Base-by-base conservation (phyloP, 2,797 vertebrate species). In the Clarias pachynema region DNA sequence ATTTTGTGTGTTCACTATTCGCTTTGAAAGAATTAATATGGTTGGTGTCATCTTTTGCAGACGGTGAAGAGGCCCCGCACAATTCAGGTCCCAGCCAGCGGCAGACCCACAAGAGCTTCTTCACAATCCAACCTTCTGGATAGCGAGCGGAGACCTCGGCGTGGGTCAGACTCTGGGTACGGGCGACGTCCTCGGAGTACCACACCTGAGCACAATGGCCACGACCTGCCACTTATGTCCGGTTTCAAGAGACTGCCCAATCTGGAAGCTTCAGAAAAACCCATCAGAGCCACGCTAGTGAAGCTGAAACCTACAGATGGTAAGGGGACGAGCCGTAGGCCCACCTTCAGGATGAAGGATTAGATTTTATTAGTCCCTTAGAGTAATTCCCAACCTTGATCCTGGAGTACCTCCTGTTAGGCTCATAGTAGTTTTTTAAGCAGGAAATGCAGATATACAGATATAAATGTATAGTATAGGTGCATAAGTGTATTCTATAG, bases 21-120 rank as follows among this genome's bases (percentile, higher is more conserved):
- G 9, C 40, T 16, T 3, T 10, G 16, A 62, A 62, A 34, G 3
- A 31, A 40, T 31, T 29, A 16, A 69, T 26, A 56, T 20, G 0
- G 29, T 14, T 81, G 14, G 1, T 53, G 22, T 69, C 29, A 37
- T 73, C 57, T 82, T 80, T 77, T 86, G 0, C 89, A 99, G 98
- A 99, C 98, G 0, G 92, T 99, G 68, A 99, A 98, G 89, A 96
- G 98, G 2, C 95, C 94, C 0, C 96, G 95, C 37, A 98, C 93
- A 77, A 91, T 99, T 89, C 95, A 97, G 65, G 89, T 99, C 31
- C 97, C 97, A 0, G 85, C 66, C 0, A 91, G 93, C 82, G 92
- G 91, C 89, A 91, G 88, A 49, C 95, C 95, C 0, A 57, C 89
- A 0, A 91, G 95, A 2, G 92, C 95, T 0, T 88, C 79, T 49